phyloP scores from a whole-genome alignment of 2,888 invertebrate species.

The Myopa testacea region DNA sequence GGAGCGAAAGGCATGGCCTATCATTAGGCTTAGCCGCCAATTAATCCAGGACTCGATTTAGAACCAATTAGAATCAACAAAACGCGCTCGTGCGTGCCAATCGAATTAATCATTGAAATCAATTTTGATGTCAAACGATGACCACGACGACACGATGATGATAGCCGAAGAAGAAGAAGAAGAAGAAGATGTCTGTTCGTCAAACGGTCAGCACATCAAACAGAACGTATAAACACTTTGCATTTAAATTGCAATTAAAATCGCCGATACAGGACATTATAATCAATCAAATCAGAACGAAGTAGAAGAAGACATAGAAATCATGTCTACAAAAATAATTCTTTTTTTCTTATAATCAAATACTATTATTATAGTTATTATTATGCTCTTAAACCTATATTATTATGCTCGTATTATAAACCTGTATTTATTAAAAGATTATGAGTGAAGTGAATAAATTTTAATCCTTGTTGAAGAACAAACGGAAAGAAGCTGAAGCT shows the following conservation, averaged over 20 bases:
- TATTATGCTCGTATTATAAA: no score
- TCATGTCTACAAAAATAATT: background rate
- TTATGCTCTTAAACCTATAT: no score
- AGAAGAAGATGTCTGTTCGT: background rate
- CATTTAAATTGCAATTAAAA: conserved; percentile 43
- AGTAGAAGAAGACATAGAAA: background rate
- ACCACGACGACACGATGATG: background rate
- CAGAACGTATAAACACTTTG: conserved; percentile 33
- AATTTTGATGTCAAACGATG: conserved; percentile 13
- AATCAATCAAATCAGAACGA: background rate
- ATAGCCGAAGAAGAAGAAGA: conserved; percentile 4
- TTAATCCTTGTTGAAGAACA: no score
- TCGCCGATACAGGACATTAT: conserved; percentile 4
- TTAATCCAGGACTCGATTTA: conserved; percentile 13
- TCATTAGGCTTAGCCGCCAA: conserved; percentile 17
- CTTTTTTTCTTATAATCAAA: no score
- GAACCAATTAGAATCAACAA: conserved; percentile 33
- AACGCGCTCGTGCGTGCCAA: conserved; percentile 28
- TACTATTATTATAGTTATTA: no score
- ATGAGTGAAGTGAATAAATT: no score
- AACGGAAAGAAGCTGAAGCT: no score
- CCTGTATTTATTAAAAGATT: no score
- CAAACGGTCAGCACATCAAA: background rate
- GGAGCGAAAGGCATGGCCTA: conserved; percentile 5
- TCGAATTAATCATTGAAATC: conserved; percentile 33